A percentile compares a stretch with the other conserved stretches of the same genome.
Conservation (phyloP, 2,113 vertebrate genomes). For the Labeo rohita region DNA sequence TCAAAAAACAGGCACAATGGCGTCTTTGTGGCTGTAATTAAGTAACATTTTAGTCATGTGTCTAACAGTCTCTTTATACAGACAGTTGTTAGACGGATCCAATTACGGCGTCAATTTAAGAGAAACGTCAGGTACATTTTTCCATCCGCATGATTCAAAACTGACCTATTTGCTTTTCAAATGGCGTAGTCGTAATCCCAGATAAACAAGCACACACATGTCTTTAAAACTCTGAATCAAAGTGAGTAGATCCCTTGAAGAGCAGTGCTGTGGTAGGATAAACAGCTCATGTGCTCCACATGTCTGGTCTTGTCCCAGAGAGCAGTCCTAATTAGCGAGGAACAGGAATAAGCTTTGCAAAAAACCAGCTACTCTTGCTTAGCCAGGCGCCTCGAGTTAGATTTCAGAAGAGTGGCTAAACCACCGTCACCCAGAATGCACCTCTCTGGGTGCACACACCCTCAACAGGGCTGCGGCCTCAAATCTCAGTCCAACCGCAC, state of each 20-base stretch:
- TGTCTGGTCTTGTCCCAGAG: conserved; percentile 70
- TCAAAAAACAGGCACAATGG: neutral
- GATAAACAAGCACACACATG: conserved; percentile 52
- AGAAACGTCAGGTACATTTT: neutral
- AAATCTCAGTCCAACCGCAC: conserved; percentile 45
- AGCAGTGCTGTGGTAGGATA: conserved; percentile 16
- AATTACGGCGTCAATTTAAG: neutral
- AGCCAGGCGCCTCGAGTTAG: conserved; percentile 58
- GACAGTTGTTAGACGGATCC: neutral
- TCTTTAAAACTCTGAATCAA: conserved; percentile 48
- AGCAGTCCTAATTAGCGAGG: conserved; percentile 71
- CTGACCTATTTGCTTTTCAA: conserved; percentile 35
- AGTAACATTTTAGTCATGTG: neutral
- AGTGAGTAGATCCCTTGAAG: conserved; percentile 35
- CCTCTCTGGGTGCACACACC: conserved; percentile 34
- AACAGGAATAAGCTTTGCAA: conserved; percentile 60
- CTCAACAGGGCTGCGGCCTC: neutral
- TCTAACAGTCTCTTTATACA: neutral
- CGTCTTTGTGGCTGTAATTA: neutral
- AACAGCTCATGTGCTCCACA: conserved; percentile 51
- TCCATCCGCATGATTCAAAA: neutral
- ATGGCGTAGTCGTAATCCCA: conserved; percentile 41
- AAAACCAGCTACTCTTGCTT: conserved; percentile 72
- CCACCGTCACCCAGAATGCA: conserved; percentile 59
- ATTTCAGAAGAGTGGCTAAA: conserved; percentile 42